Base-by-base conservation (phyloP, 1,140 invertebrate species). In the Cephus cinctus region DNA sequence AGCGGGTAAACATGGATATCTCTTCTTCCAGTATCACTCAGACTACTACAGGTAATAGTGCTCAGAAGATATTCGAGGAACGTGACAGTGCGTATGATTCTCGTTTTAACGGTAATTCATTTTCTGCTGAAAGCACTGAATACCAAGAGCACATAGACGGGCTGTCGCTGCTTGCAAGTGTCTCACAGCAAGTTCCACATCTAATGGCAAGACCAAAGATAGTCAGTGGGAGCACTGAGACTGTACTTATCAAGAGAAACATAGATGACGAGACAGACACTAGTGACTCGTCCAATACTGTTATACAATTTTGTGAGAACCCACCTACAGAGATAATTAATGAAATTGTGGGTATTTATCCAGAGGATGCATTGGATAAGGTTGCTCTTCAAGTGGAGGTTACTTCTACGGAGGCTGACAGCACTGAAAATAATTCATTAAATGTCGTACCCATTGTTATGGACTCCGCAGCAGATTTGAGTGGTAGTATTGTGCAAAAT, bases 131-230 rank as follows among this genome's bases (percentile, higher is more conserved):
- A n/a, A n/a, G n/a, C n/a, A 9, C 47, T n/a, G 63, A 69, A 22
- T 56, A 61, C 38, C 53, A 63, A 16, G 68, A 67, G 12, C 65
- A 63, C 18, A 67, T 73, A 11, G 74, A 77, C 15, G 73, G 71
- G 2, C 50, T 77, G 0, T 66, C 67, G n/a, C 46, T 77, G 15
- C 48, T 77, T 5, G 75, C 75, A 1, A 66, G 56, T 35, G 71
- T 77, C 11, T 74, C 69, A 0, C 65, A 71, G 42, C 56, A 56
- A 8, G 53, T 63, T 22, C 52, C 52, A 0, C 51, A 52, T 23
- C 18, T 55, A 15, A 49, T 21, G 30, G 43, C 43, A n/a, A 16
- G 14, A 19, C 6, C 43, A 25, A 30, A 25, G 5, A 11, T n/a
- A 14, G 20, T 15, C 8, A 41, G 16, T 25, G n/a, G 11, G 19